Evolutionary conservation across 2,113 vertebrate genomes (phyloP), one percentile per base, ranked within the genome.

Genomic region (Mormyrus iriodes): DNA sequence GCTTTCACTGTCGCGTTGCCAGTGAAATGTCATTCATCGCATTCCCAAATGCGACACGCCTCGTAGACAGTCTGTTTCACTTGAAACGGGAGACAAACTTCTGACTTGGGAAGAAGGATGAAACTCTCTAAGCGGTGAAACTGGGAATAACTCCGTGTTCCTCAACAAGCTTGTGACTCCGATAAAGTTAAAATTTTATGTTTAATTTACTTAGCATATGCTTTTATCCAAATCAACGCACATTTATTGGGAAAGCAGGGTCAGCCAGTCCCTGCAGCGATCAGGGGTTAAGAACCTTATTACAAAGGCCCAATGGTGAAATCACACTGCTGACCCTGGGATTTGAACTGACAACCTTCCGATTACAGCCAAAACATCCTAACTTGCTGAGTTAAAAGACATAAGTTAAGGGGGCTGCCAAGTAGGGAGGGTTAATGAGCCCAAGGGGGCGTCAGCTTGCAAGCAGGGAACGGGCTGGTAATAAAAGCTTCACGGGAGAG

Each of bases 401-500:
- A 39, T 79, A 39, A 79, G 44, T 84, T 84, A 84, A 84, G 42
- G 31, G 39, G 51, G 79, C 35, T n/a, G 46, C 86, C 52, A 51
- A 8, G 85, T 88, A 83, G 84, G 86, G 94, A 94, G 94, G 93
- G 94, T 95, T 96, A 96, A 91, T 88, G 90, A 87, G 93, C 90
- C 88, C 15, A 90, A 73, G 51, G 93, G 91, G 93, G 94, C 93
- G 91, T 21, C 69, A 84, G 90, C 90, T 91, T 94, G 95, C 95
- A 90, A 91, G 91, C 92, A 90, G 95, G 96, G 95, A 95, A 89
- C 90, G 44, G 89, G 91, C 93, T 94, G 95, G 96, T 96, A 96
- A 96, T 96, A 95, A 96, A 96, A 96, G 94, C 95, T 94, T 95
- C 95, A 94, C 95, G 94, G 95, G 95, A 95, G 95, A 95, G 94